Evolutionary conservation across 92 coral and sea anemone species (phyloP).

Genomic region (Zoanthus solanderi): DNA sequence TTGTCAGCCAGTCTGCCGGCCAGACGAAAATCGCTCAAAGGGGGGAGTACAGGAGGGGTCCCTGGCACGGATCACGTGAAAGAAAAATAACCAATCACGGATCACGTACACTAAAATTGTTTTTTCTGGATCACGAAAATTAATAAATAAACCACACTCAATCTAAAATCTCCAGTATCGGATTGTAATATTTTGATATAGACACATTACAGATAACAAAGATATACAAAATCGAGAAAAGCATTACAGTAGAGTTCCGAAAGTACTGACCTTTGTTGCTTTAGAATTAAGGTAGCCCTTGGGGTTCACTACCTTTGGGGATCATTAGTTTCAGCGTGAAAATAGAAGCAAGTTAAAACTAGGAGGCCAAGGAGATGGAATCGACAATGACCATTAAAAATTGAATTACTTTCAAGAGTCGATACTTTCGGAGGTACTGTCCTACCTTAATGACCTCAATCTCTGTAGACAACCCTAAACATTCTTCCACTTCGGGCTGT

Average conservation of each 20-base stretch:
- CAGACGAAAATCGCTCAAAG: no score
- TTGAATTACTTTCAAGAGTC: background rate
- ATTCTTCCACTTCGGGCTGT: constrained; percentile 50
- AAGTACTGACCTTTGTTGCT: constrained; percentile 20
- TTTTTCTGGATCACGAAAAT: constrained; percentile 45
- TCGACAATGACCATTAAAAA: constrained; percentile 6
- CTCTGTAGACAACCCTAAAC: constrained; percentile 50
- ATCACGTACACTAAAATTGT: constrained; percentile 19
- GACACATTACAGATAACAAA: constrained; percentile 27
- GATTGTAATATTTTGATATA: constrained; percentile 24
- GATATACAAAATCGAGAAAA: constrained; percentile 4
- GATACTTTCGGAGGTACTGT: constrained; percentile 41
- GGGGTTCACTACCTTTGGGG: constrained; percentile 32
- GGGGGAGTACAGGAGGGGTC: no score
- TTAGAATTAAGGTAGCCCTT: constrained; percentile 26
- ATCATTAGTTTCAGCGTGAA: constrained; percentile 32
- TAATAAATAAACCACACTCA: constrained; percentile 30
- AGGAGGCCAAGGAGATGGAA: constrained; percentile 7
- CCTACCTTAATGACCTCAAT: constrained; percentile 28
- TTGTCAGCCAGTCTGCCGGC: no score
- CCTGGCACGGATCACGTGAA: constrained; percentile 27
- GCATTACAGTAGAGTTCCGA: constrained; percentile 30
- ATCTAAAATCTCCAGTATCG: constrained; percentile 21
- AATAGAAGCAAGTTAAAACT: constrained; percentile 31
- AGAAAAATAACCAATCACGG: no score